A percentile compares a stretch with the other conserved stretches of the same genome.
Conservation (phyloP, 1,140 invertebrate species). For the Sminthurinus signatus region DNA sequence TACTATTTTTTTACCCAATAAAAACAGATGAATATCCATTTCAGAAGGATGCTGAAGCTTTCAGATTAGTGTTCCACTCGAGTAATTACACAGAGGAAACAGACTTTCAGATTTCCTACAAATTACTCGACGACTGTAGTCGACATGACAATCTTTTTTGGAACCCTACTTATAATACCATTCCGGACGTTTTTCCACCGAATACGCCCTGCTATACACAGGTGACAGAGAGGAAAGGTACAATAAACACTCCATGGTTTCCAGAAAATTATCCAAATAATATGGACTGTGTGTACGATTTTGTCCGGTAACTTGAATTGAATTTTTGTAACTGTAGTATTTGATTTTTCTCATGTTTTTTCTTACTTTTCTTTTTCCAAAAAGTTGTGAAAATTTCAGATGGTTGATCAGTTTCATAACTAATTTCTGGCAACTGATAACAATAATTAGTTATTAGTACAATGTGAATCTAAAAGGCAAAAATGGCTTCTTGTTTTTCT, state of each 20-base stretch:
- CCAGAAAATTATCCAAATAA: constrained; percentile 44
- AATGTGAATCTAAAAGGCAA: no score
- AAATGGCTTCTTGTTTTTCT: not conserved
- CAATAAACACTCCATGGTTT: constrained; percentile 45
- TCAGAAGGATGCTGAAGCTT: constrained; percentile 43
- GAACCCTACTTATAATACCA: constrained; percentile 42
- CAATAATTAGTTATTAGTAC: no score
- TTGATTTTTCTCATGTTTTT: no score
- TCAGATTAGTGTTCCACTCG: constrained; percentile 44
- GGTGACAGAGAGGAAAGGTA: constrained; percentile 44
- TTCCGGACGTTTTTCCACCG: constrained; percentile 41
- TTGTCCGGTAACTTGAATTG: constrained; percentile 42
- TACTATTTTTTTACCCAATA: not conserved
- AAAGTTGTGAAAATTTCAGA: no score
- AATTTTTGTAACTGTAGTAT: no score
- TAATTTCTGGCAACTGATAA: no score
- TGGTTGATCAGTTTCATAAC: no score
- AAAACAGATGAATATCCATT: constrained; percentile 45
- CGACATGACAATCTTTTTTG: constrained; percentile 42
- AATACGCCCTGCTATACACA: constrained; percentile 44
- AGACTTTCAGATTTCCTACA: constrained; percentile 44
- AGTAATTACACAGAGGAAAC: constrained; percentile 31
- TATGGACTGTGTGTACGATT: constrained; percentile 47
- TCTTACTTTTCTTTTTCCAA: no score
- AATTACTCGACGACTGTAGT: constrained; percentile 42